Evolutionary conservation across 2,888 invertebrate genomes (phyloP).

Genomic region (Andrena chrysosceles): DNA sequence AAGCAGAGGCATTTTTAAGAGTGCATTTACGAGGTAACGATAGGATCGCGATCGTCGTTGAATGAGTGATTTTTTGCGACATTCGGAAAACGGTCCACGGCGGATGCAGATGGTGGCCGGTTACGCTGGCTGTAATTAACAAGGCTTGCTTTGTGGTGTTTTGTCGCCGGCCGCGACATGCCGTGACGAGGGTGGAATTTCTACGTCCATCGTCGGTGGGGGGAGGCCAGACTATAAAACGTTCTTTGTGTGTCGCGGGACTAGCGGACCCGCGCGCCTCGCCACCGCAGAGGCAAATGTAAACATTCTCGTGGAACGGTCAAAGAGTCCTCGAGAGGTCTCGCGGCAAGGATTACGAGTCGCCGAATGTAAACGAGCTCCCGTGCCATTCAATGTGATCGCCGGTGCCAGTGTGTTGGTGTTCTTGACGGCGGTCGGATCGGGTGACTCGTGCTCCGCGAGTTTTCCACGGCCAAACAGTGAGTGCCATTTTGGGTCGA

Average conservation of each 20-base stretch:
- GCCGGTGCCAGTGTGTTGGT: background rate
- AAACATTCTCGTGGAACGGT: constrained; percentile 78
- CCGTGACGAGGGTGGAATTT: constrained; percentile 80
- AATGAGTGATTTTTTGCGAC: constrained; percentile 47
- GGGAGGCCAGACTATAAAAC: constrained; percentile 82
- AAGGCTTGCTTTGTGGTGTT: constrained; percentile 82
- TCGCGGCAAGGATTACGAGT: constrained; percentile 64
- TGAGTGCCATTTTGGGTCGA: background rate
- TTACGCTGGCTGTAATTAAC: constrained; percentile 81
- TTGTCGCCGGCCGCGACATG: constrained; percentile 82
- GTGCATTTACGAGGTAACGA: constrained; percentile 32
- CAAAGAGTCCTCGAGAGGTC: constrained; percentile 72
- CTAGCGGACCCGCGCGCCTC: constrained; percentile 64
- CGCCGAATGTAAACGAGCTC: constrained; percentile 48
- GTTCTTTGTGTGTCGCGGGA: constrained; percentile 79
- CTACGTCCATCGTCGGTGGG: constrained; percentile 65
- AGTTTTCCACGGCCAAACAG: background rate
- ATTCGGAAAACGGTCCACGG: constrained; percentile 64
- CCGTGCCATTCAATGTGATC: constrained; percentile 17
- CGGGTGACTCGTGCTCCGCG: constrained; percentile 21
- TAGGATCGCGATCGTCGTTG: constrained; percentile 64
- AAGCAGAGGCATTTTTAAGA: constrained; percentile 1
- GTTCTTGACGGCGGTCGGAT: background rate
- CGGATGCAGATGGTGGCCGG: constrained; percentile 74
- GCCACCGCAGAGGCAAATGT: constrained; percentile 82